phyloP scores from a whole-genome alignment of 2,113 vertebrate species.

The Eleginops maclovinus region DNA sequence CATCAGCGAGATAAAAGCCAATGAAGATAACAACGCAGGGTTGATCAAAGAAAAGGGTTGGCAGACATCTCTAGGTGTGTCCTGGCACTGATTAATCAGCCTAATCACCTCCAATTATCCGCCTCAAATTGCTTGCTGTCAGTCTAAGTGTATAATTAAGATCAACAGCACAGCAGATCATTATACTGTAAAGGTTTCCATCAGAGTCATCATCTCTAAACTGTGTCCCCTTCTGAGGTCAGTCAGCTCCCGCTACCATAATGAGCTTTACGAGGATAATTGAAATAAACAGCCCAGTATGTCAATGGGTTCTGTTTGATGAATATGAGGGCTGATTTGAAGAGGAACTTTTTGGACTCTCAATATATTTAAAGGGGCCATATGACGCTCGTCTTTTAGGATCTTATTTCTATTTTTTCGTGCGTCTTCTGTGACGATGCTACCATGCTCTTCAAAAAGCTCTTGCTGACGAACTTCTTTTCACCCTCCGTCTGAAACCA shows the following conservation, averaged over 20 bases:
- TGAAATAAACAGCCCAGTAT: conserved; percentile 71
- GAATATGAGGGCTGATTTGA: conserved; percentile 17
- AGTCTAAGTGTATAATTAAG: conserved; percentile 64
- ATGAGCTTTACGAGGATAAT: no score
- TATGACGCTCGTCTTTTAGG: no score
- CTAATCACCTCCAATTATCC: conserved; percentile 76
- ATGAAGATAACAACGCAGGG: conserved; percentile 26
- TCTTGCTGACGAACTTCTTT: no score
- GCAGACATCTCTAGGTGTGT: conserved; percentile 36
- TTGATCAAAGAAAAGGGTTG: conserved; percentile 18
- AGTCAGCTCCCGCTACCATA: background rate
- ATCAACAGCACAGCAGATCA: conserved; percentile 64
- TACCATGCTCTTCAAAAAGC: no score
- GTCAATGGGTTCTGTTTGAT: conserved; percentile 2
- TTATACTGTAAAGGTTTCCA: conserved; percentile 47
- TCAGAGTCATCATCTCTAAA: conserved; percentile 54
- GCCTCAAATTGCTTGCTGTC: conserved; percentile 65
- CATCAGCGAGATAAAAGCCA: conserved; percentile 42
- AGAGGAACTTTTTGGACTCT: no score
- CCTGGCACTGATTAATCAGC: conserved; percentile 58
- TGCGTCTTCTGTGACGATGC: no score
- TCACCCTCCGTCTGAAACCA: no score
- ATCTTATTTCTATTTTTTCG: no score
- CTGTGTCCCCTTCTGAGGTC: conserved; percentile 42
- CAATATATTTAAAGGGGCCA: no score